A percentile compares a stretch with the other conserved stretches of the same genome.
These are phyloP conservation scores for Pituophis catenifer DNA, from an alignment of 2,113 vertebrate species.

Conservation along the genomic window DNA sequence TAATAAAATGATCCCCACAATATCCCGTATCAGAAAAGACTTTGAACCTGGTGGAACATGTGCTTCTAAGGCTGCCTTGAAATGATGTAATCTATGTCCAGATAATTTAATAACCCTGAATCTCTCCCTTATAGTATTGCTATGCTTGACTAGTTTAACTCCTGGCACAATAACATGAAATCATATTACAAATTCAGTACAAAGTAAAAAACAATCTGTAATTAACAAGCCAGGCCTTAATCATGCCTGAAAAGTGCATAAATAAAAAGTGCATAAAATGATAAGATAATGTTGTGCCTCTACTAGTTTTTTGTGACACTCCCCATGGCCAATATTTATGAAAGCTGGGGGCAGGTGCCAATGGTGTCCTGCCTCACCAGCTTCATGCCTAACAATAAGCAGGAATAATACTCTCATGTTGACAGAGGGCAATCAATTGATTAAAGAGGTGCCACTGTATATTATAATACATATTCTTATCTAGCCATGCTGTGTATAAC, in stretches of 20 bases:
- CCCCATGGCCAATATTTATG: background rate
- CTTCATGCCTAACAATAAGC: background rate
- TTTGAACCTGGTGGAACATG: background rate
- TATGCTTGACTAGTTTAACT: background rate
- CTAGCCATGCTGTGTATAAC: background rate
- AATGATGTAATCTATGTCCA: background rate
- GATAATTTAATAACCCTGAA: background rate
- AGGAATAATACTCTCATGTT: background rate
- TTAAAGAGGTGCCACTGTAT: background rate
- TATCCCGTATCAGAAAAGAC: background rate
- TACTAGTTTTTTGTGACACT: background rate
- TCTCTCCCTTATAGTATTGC: background rate
- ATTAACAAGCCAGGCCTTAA: background rate
- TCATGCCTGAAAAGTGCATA: background rate
- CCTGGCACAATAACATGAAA: background rate
- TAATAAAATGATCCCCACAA: conserved; percentile 13
- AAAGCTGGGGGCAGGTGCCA: background rate
- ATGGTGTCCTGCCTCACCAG: background rate
- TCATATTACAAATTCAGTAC: background rate
- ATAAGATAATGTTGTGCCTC: background rate
- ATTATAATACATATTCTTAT: background rate
- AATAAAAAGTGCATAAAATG: background rate
- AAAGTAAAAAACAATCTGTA: background rate
- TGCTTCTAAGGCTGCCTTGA: background rate
- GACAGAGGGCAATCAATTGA: background rate